Evolutionary conservation across 1,140 invertebrate species (phyloP).

Genomic region (Mactra quadrangularis): DNA sequence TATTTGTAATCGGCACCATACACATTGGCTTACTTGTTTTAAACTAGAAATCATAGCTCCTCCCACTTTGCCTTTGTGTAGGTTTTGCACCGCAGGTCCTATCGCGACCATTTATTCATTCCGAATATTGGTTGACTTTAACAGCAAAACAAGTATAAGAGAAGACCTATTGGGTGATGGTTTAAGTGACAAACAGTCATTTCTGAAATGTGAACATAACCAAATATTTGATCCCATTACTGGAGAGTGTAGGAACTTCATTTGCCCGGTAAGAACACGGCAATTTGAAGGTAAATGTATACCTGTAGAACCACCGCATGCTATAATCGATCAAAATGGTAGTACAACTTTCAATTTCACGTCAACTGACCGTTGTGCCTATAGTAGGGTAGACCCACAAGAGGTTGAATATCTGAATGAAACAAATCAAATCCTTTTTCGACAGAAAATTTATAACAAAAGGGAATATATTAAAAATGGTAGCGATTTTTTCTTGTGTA

Average conservation of each 20-base stretch:
- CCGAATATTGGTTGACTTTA: slow-evolving; percentile 1
- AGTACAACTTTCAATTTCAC: background rate
- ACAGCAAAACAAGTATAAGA: too few species aligned
- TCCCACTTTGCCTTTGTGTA: background rate
- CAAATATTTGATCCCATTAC: slow-evolving; percentile 18
- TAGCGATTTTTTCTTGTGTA: slow-evolving; percentile 24
- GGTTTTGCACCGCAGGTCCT: too few species aligned
- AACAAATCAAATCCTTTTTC: slow-evolving; percentile 19
- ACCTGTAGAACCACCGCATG: background rate
- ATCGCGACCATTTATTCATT: background rate
- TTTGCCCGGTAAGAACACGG: background rate
- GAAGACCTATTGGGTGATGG: too few species aligned
- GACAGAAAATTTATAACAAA: slow-evolving; percentile 11
- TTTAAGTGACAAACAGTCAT: background rate
- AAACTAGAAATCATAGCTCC: background rate
- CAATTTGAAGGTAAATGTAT: background rate
- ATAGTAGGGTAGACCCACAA: background rate
- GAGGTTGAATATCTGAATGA: slow-evolving; percentile 58
- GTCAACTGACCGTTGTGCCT: background rate
- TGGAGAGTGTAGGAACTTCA: background rate
- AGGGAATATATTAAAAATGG: slow-evolving; percentile 19
- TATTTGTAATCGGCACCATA: background rate
- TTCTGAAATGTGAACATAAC: background rate
- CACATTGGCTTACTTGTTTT: background rate
- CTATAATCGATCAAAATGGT: background rate